Base-by-base conservation (phyloP, 2,113 vertebrate species). In the Guaruba guarouba region DNA sequence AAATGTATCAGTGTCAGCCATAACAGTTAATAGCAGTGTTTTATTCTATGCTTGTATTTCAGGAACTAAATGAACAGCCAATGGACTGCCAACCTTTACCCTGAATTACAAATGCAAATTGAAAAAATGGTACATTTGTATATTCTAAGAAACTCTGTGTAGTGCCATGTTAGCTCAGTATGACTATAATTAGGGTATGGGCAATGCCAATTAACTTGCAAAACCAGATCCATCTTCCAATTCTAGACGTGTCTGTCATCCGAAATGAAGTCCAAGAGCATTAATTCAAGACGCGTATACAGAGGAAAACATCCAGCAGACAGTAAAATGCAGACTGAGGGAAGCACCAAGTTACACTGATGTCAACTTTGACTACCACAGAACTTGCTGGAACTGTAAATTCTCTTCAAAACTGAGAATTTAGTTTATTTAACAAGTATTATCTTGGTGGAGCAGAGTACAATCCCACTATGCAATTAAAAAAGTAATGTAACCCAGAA, bases 291-390 rank as follows among this genome's bases (percentile, higher is more conserved):
- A 39, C 59, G 16, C 0, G 3, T 35, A 33, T 7, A 10, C 9
- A 66, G 33, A 80, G 13, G 19, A 22, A 63, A 83, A 81, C 28
- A 70, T 64, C 64, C 39, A 69, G 20, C 43, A 62, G 17, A 41
- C 11, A 91, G 20, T 59, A n/a, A 82, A 61, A 93, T 12, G 51
- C 33, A 74, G 35, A 51, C 16, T 0, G 4, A 81, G 17, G 28
- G 35, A 74, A 46, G 17, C 1, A 1, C 27, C 13, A 29, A 0
- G 2, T 13, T 16, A 83, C 28, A 52, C 18, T 29, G 17, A 57
- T 54, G 48, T 39, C 37, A 86, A 39, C n/a, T 63, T 15, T 23
- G 62, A 79, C 27, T 54, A 84, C 18, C 2, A 1, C 23, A 67
- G 37, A 91, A 75, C 27, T 57, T 28, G 23, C 10, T 44, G 25